phyloP scores from a whole-genome alignment of 2,888 invertebrate species.

The Caenorhabditis zanzibari region DNA sequence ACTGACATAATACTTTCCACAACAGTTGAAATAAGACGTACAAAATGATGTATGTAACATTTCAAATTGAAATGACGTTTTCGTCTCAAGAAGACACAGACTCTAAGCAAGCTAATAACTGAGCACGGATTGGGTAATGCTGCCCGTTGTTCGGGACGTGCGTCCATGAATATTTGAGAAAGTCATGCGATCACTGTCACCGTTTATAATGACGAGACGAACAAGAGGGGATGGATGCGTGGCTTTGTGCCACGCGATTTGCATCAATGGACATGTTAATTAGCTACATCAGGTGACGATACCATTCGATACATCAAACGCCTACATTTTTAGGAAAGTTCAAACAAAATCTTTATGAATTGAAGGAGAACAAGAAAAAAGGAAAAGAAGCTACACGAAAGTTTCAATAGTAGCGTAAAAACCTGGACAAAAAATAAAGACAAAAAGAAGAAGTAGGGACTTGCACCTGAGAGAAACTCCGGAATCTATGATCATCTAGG shows the following conservation, averaged over 20 bases:
- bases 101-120: conserved; percentile 54
- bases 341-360: neutral
- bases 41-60: conserved; percentile 40
- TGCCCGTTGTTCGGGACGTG: conserved; percentile 2
- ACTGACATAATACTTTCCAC: too few species aligned
- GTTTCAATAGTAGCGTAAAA: neutral
- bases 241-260: conserved; percentile 47
- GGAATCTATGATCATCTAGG: conserved; percentile 26
- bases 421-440: conserved; percentile 5
- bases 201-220: conserved; percentile 37
- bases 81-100: neutral
- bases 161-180: conserved; percentile 56
- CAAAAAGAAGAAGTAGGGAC: conserved; percentile 3
- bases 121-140: conserved; percentile 18
- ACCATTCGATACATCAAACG: neutral
- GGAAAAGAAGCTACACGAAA: neutral
- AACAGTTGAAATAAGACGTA: neutral
- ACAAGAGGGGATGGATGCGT: neutral
- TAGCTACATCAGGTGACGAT: conserved; percentile 44
- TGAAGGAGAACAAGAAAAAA: neutral
- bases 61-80: conserved; percentile 26
- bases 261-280: conserved; percentile 59
- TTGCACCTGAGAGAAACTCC: conserved; percentile 20
- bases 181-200: conserved; percentile 51
- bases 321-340: neutral